These are phyloP conservation scores for Anaspis maculata DNA, from an alignment of 2,888 invertebrate species.

Conservation along the genomic window DNA sequence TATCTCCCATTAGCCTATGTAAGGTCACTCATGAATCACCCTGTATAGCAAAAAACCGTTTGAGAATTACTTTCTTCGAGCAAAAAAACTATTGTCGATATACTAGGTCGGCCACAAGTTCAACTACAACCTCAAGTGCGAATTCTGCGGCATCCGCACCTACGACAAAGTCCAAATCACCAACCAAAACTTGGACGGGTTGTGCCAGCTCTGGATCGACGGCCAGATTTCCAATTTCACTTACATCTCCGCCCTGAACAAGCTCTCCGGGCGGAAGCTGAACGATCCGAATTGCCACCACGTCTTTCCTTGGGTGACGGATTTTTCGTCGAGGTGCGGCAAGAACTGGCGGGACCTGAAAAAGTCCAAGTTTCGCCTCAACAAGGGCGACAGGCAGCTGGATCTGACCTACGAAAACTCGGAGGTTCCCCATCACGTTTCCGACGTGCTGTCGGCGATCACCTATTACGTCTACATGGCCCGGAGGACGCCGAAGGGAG, in stretches of 20 bases:
- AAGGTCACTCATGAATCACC: too few species aligned
- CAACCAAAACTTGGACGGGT: constrained; percentile 33
- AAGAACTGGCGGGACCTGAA: constrained; percentile 84
- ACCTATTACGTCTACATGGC: constrained; percentile 96
- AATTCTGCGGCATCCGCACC: constrained; percentile 33
- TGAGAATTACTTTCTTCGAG: too few species aligned
- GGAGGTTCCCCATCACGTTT: constrained; percentile 66
- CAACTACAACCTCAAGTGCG: constrained; percentile 30
- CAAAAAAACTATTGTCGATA: too few species aligned
- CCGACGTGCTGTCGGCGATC: constrained; percentile 92
- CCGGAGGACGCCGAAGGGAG: constrained; percentile 70
- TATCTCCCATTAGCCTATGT: too few species aligned
- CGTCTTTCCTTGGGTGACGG: constrained; percentile 95
- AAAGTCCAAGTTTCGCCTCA: constrained; percentile 90
- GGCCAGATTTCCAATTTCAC: constrained; percentile 86
- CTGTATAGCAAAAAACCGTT: too few species aligned
- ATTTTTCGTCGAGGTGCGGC: constrained; percentile 76
- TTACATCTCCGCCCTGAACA: constrained; percentile 84
- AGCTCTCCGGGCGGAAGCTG: constrained; percentile 69
- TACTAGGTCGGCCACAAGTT: constrained; percentile 34
- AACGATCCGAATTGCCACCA: constrained; percentile 89
- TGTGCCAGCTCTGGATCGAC: constrained; percentile 76
- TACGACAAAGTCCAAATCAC: constrained; percentile 36
- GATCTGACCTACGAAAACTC: constrained; percentile 76
- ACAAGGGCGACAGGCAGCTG: constrained; percentile 87